A percentile compares a stretch with the other conserved stretches of the same genome.
phyloP scores from a whole-genome alignment of 2,888 invertebrate species.

The Gasteruption jaculator region DNA sequence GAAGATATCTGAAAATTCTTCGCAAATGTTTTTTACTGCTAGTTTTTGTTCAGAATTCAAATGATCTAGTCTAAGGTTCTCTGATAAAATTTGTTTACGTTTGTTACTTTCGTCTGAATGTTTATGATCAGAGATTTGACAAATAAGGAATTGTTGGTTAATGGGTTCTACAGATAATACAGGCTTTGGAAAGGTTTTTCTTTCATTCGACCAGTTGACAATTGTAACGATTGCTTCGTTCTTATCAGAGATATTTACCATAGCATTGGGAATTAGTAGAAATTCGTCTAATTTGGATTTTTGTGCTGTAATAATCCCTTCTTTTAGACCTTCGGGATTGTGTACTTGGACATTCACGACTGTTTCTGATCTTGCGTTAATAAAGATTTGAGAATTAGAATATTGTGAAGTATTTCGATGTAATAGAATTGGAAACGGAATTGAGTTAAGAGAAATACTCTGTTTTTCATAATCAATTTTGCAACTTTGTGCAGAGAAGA shows the following conservation, averaged over 20 bases:
- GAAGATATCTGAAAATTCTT: conserved; percentile 18
- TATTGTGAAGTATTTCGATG: conserved; percentile 6
- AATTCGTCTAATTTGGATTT: not conserved
- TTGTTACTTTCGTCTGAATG: not conserved
- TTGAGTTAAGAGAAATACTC: not conserved
- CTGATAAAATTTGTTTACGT: conserved; percentile 2
- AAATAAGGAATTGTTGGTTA: conserved; percentile 2
- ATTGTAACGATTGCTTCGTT: conserved; percentile 11
- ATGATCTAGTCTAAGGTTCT: conserved; percentile 13
- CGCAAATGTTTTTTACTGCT: conserved; percentile 8
- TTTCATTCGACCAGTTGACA: conserved; percentile 1
- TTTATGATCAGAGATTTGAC: not conserved
- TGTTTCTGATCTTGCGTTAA: conserved; percentile 9
- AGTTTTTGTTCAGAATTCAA: conserved; percentile 15
- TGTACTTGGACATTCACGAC: conserved; percentile 5
- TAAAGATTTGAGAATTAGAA: not conserved
- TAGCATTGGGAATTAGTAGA: conserved; percentile 12
- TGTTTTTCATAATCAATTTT: conserved; percentile 5
- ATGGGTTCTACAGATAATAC: not conserved
- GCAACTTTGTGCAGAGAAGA: conserved; percentile 6
- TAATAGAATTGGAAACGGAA: conserved; percentile 1
- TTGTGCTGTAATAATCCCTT: conserved; percentile 8
- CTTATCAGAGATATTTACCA: conserved; percentile 2
- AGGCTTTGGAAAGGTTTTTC: conserved; percentile 2
- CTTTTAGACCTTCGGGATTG: conserved; percentile 7